Base-by-base conservation (phyloP, 2,113 vertebrate species). In the Lutjanus erythropterus region DNA sequence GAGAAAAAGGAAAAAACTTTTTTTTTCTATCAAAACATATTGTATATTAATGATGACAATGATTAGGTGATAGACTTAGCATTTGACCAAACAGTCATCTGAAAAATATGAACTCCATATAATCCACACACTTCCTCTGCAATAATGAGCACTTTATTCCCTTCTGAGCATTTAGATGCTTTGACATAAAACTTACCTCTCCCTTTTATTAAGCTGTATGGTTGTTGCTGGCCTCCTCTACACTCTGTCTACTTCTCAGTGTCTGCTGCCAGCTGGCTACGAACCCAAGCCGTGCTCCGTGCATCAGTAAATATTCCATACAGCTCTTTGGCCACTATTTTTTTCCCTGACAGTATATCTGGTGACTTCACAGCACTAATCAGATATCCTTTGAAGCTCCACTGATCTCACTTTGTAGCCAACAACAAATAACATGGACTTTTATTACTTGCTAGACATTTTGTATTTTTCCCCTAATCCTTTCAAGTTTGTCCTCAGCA, bases 341-440 rank as follows among this genome's bases (percentile, higher is more conserved):
- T 49, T 89, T 93, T 90, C 29, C 90, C 91, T 89, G 49, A 78
- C 78, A 41, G 87, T 88, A 88, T 94, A 88, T 95, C 92, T 93
- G 89, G 92, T 93, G 88, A 93, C 94, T 96, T 93, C 86, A 87
- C 95, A 95, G 95, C 86, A 94, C 86, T 91, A 91, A 93, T 94
- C 96, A 96, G 90, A 96, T 95, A 93, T 94, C 91, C 94, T 96
- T 96, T 96, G 94, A 97, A 96, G 95, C 92, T 89, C 87, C 27
- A 92, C 91, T 92, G 87, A 94, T 96, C 91, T 94, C 93, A 95
- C 94, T 96, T 93, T 96, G 93, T 94, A 95, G 93, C 91, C 88
- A 85, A 93, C 93, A 95, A 95, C 92, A 95, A 95, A 94, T 92
- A 95, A 93, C 90, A 94, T 85, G 88, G 86, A 93, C 91, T 95